phyloP scores from a whole-genome alignment of 2,113 vertebrate species.

The Muscicapa adusta region DNA sequence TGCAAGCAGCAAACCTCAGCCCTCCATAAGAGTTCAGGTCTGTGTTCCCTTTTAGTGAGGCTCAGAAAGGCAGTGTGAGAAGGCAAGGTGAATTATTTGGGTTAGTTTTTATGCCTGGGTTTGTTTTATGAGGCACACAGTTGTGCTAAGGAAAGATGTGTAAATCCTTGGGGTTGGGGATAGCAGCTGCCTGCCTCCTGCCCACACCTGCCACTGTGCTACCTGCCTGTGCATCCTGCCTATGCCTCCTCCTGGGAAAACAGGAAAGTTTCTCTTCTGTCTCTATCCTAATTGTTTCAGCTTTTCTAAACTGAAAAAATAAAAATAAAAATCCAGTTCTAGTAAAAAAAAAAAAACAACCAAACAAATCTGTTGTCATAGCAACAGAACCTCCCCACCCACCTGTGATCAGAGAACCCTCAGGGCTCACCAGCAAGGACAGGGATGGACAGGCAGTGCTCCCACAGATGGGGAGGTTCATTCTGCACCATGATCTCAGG shows the following conservation, averaged over 20 bases:
- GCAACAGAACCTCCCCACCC: neutral
- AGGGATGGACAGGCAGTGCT: neutral
- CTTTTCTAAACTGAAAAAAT: neutral
- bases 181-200: neutral
- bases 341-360: neutral
- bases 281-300: neutral
- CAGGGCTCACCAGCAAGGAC: rapidly evolving
- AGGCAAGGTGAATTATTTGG: neutral
- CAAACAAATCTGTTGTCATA: neutral
- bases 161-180: neutral
- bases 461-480: too few species aligned
- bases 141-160: neutral
- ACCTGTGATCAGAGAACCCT: too few species aligned
- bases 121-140: neutral
- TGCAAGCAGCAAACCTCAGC: neutral
- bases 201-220: neutral
- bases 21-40: neutral
- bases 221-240: neutral
- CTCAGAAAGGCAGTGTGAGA: rapidly evolving
- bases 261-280: neutral
- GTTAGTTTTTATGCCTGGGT: neutral
- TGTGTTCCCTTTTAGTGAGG: neutral
- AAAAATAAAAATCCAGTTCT: neutral
- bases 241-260: neutral
- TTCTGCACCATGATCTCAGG: neutral